Conservation (phyloP, 2,888 invertebrate species). For the Pterostichus niger region DNA sequence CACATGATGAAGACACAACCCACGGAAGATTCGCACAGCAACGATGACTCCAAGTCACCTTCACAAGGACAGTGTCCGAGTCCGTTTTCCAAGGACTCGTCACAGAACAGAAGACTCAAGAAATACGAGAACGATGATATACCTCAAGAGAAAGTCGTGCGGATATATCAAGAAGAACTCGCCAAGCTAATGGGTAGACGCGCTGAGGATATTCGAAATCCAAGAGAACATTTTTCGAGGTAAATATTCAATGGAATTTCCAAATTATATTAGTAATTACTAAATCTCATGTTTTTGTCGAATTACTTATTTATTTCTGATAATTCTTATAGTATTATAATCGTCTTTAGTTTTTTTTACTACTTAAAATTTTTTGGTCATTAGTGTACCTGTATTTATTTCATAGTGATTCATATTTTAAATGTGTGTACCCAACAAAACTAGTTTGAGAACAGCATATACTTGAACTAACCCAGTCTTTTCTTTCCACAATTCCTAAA, state of each 20-base stretch:
- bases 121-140: conserved; percentile 96
- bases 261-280: no score
- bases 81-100: conserved; percentile 87
- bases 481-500: conserved; percentile 93
- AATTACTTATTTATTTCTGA: no score
- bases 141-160: conserved; percentile 96
- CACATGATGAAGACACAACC: conserved; percentile 88
- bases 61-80: conserved; percentile 88
- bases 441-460: conserved; percentile 64
- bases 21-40: conserved; percentile 85
- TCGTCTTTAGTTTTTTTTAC: no score
- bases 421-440: conserved; percentile 54
- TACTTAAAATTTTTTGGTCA: neutral
- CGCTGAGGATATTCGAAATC: conserved; percentile 86
- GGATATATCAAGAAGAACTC: conserved; percentile 96
- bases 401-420: conserved; percentile 9
- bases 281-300: no score
- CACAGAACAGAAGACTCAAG: conserved; percentile 87
- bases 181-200: conserved; percentile 93
- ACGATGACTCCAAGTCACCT: conserved; percentile 90
- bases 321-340: no score
- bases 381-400: conserved; percentile 27
- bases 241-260: conserved; percentile 76
- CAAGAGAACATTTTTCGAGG: conserved; percentile 89
- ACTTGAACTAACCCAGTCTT: conserved; percentile 78